Base-by-base conservation (phyloP, 2,888 invertebrate species). In the Cosmorhoe ocellata region DNA sequence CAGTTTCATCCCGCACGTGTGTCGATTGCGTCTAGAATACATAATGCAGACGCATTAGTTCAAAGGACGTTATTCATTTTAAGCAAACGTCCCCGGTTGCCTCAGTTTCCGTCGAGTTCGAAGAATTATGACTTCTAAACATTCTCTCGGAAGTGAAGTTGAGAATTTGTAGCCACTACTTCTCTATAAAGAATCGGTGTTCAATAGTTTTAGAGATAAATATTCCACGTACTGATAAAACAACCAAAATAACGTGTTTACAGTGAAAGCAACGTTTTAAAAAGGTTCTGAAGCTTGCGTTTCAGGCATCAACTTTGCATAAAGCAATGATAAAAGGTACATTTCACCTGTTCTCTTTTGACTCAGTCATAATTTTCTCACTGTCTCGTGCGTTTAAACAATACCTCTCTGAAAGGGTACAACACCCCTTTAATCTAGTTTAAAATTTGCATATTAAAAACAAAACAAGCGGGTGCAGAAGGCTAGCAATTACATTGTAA, bases 11-110 rank as follows among this genome's bases (percentile, higher is more conserved):
- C 54, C 61, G 67, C 69, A 74, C 70, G 75, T 67, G 66, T 69
- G 69, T 64, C 63, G 68, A 68, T 64, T 69, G 69, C 63, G 68
- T 48, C 49, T 48, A 62, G 76, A 77, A 77, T 76, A 69, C 68
- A 56, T 66, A 74, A 76, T 74, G 69, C 61, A 49, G 52, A 69
- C 67, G 70, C 75, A 72, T 76, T 74, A 72, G 64, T 72, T 69
- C 64, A 66, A 66, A 69, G 53, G 55, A 66, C 63, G 69, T 76
- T 69, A 70, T 66, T 71, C 71, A 73, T 71, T 76, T 75, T 74
- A 70, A 69, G 69, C 66, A 65, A 63, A 58, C 56, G 59, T 51
- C 56, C 44, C 60, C 60, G 61, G 62, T 59, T 59, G 61, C 53
- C 54, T 59, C 51, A 47, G 45, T 50, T 61, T 45, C 59, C 50